Conservation (phyloP, 2,113 vertebrate genomes). For the Polypterus bichir region DNA sequence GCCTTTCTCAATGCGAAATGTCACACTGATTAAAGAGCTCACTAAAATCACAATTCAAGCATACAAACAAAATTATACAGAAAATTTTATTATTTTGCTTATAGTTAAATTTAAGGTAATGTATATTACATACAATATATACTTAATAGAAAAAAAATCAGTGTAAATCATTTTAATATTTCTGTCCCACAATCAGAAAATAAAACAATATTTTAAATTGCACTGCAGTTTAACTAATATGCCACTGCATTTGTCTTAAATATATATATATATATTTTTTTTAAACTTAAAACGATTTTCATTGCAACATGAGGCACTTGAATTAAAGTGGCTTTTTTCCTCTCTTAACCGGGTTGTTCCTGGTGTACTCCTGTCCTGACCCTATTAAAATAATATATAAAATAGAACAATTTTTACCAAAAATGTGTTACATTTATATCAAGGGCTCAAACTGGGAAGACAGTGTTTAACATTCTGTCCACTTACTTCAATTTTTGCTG, state of each 20-base stretch:
- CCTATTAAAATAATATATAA: not conserved
- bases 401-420: too few species aligned
- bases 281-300: slow-evolving; percentile 17
- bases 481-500: too few species aligned
- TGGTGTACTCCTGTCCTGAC: not conserved
- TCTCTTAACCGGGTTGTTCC: not conserved
- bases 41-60: not conserved
- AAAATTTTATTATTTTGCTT: slow-evolving; percentile 32
- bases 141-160: slow-evolving; percentile 32
- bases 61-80: slow-evolving; percentile 1
- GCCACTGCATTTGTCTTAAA: slow-evolving; percentile 33
- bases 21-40: not conserved
- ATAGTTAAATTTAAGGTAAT: slow-evolving; percentile 34
- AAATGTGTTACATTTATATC: too few species aligned
- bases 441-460: too few species aligned
- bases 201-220: slow-evolving; percentile 28
- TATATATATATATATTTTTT: slow-evolving; percentile 24
- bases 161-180: slow-evolving; percentile 23
- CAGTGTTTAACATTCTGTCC: too few species aligned
- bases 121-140: slow-evolving; percentile 37
- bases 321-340: slow-evolving; percentile 26
- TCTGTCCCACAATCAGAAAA: slow-evolving; percentile 33
- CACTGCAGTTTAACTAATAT: slow-evolving; percentile 27
- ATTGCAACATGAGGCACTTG: slow-evolving; percentile 46
- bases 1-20: not conserved